Percentiles rank a stretch among this genome's conserved stretches.
These are phyloP conservation scores for Metridium senile DNA, from an alignment of 92 coral and sea anemone genomes.

Conservation along the genomic window DNA sequence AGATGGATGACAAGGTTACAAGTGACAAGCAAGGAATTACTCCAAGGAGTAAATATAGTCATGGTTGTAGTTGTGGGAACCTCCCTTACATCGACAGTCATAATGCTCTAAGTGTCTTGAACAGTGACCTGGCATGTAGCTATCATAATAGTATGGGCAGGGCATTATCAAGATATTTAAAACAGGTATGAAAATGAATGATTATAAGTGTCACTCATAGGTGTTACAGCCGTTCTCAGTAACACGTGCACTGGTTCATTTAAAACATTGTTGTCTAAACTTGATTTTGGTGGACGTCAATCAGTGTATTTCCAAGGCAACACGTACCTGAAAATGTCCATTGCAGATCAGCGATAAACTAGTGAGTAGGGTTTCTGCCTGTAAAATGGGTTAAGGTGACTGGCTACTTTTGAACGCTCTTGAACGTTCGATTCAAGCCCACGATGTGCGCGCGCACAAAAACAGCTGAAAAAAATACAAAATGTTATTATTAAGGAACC, in stretches of 20 bases:
- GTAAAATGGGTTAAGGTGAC: neutral
- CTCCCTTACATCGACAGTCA: constrained; percentile 1
- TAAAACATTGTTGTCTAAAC: too few relatives aligned
- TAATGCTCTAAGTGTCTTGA: neutral
- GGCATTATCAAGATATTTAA: neutral
- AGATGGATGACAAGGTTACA: neutral
- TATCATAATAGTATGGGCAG: neutral
- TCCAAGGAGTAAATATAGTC: neutral
- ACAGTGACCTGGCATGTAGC: neutral
- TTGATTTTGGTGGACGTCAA: too few relatives aligned
- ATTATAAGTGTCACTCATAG: too few relatives aligned
- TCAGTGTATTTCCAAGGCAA: too few relatives aligned
- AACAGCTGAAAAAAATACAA: too few relatives aligned
- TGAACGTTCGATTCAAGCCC: too few relatives aligned
- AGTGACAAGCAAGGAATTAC: neutral
- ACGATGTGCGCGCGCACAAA: too few relatives aligned
- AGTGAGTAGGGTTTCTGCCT: neutral
- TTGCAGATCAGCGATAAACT: too few relatives aligned
- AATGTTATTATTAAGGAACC: too few relatives aligned
- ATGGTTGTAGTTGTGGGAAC: neutral
- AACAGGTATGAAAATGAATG: neutral
- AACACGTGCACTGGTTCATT: too few relatives aligned
- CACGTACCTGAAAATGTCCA: too few relatives aligned
- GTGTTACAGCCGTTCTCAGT: too few relatives aligned
- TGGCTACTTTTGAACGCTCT: neutral